phyloP scores from a whole-genome alignment of 2,888 invertebrate species.

The Eremobia ochroleuca region DNA sequence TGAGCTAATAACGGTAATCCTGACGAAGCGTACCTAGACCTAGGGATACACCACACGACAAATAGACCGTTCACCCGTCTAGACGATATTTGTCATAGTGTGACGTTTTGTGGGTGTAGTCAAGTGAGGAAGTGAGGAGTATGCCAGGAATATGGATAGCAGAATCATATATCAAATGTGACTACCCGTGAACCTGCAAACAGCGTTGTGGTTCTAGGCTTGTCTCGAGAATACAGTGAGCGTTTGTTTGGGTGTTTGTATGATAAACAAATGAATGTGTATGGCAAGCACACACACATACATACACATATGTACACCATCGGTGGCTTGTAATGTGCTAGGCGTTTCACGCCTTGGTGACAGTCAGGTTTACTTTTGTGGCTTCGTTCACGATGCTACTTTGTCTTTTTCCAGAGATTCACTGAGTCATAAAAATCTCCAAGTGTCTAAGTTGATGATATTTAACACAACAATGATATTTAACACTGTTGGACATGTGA shows the following conservation, averaged over 20 bases:
- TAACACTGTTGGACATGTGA: background rate
- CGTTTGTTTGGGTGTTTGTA: background rate
- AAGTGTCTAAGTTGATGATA: background rate
- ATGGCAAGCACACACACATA: background rate
- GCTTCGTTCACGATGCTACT: background rate
- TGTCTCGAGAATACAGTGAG: no score
- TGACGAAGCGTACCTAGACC: conserved; percentile 2
- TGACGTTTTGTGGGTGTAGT: conserved; percentile 26
- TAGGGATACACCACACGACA: conserved; percentile 20
- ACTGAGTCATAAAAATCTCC: background rate
- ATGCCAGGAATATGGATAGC: conserved; percentile 20
- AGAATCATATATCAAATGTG: background rate
- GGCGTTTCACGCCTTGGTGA: background rate
- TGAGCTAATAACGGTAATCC: conserved; percentile 32
- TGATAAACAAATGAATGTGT: background rate
- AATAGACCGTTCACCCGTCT: conserved; percentile 44
- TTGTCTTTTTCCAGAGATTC: background rate
- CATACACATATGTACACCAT: background rate
- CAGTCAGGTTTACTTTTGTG: background rate
- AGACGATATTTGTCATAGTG: conserved; percentile 49
- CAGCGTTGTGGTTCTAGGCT: background rate
- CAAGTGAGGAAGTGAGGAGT: conserved; percentile 25
- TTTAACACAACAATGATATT: no score
- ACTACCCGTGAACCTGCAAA: background rate
- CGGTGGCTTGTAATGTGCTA: background rate